Evolutionary conservation across 2,113 vertebrate genomes (phyloP).

Genomic region (Microcebus griseorufus): DNA sequence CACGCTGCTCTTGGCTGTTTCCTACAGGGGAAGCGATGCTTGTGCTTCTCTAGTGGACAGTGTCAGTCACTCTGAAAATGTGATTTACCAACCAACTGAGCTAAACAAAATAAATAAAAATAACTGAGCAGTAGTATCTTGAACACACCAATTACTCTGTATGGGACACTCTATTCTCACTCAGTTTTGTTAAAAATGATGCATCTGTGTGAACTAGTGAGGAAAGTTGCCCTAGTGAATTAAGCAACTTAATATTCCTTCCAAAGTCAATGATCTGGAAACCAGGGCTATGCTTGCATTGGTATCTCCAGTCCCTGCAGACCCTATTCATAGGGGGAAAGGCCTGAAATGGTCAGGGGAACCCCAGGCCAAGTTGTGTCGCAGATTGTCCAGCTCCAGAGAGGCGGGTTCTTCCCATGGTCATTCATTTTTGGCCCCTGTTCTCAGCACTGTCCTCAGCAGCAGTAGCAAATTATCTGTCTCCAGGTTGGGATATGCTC

Average conservation of each 20-base stretch:
- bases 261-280: not conserved
- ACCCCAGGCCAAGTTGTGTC: not conserved
- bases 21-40: not conserved
- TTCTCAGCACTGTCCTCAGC: not conserved
- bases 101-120: not conserved
- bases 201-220: not conserved
- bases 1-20: rapidly evolving
- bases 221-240: not conserved
- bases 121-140: not conserved
- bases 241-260: not conserved
- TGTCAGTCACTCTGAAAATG: not conserved
- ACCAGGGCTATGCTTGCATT: not conserved
- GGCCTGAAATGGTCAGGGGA: not conserved
- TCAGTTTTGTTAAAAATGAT: not conserved
- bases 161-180: not conserved
- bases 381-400: not conserved
- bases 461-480: not conserved
- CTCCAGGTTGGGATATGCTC: not conserved
- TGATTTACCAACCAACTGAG: not conserved
- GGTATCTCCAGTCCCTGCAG: not conserved
- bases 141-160: not conserved
- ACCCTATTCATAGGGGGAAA: not conserved
- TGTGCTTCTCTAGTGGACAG: not conserved
- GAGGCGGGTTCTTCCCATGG: not conserved
- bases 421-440: not conserved